Evolutionary conservation across 2,797 vertebrate genomes (phyloP).

Genomic region (Aeoliscus strigatus): DNA sequence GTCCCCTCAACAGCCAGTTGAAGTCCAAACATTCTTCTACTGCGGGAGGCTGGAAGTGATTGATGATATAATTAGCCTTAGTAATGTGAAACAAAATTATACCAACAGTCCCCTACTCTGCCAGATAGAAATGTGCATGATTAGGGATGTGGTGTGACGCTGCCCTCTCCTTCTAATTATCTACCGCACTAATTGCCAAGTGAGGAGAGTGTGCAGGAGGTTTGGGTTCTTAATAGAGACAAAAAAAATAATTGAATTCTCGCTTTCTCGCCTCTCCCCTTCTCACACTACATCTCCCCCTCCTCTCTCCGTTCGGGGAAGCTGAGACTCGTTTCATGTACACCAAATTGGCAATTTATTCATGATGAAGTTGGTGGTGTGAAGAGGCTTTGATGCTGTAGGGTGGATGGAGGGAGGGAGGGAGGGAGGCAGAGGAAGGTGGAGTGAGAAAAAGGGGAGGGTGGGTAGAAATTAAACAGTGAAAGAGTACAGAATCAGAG

Average conservation of each 20-base stretch:
- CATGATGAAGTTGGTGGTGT: conserved; percentile 70
- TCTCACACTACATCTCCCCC: conserved; percentile 36
- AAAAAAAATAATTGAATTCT: conserved; percentile 73
- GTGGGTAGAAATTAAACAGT: conserved; percentile 25
- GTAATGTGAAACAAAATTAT: conserved; percentile 68
- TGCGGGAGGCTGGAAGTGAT: conserved; percentile 47
- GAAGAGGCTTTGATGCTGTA: conserved; percentile 69
- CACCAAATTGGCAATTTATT: conserved; percentile 73
- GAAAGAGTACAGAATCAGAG: conserved; percentile 13
- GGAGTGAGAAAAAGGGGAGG: conserved; percentile 17
- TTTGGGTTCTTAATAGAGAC: conserved; percentile 72
- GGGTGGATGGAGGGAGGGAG: conserved; percentile 55
- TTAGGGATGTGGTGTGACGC: conserved; percentile 65
- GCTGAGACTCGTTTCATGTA: conserved; percentile 68
- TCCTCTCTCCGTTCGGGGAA: conserved; percentile 55
- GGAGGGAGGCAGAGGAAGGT: conserved; percentile 46
- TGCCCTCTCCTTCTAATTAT: conserved; percentile 75
- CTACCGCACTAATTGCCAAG: conserved; percentile 70
- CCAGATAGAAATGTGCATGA: conserved; percentile 64
- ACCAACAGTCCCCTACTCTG: conserved; percentile 61
- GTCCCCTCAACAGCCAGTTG: conserved; percentile 12
- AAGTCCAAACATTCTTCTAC: conserved; percentile 22
- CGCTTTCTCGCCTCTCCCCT: conserved; percentile 13
- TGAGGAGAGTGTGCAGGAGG: conserved; percentile 69
- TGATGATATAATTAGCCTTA: conserved; percentile 68